Percentiles rank a stretch among this genome's conserved stretches.
These are phyloP conservation scores for Rhodophaea formosa DNA, from an alignment of 2,888 invertebrate genomes.

Conservation along the genomic window DNA sequence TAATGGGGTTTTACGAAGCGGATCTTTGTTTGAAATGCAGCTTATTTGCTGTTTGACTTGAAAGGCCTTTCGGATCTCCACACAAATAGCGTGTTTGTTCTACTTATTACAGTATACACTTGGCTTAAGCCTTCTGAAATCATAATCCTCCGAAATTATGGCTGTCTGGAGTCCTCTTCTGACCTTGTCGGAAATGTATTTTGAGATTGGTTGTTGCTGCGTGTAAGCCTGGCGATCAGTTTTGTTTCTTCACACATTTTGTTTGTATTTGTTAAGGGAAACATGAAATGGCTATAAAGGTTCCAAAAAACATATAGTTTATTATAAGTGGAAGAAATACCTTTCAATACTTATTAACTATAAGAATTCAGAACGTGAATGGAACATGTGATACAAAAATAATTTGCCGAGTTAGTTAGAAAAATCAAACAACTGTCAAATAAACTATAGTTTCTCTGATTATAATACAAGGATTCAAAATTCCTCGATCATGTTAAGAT, in stretches of 20 bases:
- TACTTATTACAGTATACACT: slow-evolving; percentile 14
- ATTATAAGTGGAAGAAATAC: no score
- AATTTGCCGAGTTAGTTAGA: no score
- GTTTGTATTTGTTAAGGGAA: neutral
- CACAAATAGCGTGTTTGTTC: slow-evolving; percentile 3
- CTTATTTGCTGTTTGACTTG: slow-evolving; percentile 31
- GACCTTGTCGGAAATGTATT: neutral
- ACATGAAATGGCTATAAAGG: no score
- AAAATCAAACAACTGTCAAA: no score
- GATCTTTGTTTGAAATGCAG: slow-evolving; percentile 42
- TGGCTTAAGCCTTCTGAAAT: neutral
- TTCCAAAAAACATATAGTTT: no score
- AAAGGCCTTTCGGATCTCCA: slow-evolving; percentile 2
- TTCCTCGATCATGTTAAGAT: no score
- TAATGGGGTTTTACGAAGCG: slow-evolving; percentile 61
- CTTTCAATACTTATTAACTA: no score
- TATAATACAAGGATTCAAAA: no score
- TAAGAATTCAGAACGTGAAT: no score
- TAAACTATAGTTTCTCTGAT: no score
- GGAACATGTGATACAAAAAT: no score
- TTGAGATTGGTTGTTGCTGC: neutral
- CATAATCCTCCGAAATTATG: slow-evolving; percentile 9
- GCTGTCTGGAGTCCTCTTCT: slow-evolving; percentile 7
- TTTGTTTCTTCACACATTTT: neutral
- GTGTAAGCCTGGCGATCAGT: neutral